These are phyloP conservation scores for Cervus canadensis DNA, from an alignment of 2,113 vertebrate genomes.

Conservation along the genomic window DNA sequence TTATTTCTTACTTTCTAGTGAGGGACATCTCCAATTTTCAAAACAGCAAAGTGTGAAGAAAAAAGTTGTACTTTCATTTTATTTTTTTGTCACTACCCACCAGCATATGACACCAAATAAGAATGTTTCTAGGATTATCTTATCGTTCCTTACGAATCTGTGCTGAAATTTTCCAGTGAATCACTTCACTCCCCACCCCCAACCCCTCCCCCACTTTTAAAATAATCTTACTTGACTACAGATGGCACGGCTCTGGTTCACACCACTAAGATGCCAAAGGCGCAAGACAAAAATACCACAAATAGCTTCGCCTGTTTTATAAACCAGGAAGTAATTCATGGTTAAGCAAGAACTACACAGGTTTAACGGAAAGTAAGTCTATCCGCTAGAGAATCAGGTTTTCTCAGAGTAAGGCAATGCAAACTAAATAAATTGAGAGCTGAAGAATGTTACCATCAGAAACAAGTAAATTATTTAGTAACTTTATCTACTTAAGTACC, in stretches of 20 bases:
- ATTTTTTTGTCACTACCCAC: neutral
- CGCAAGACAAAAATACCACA: conserved; percentile 31
- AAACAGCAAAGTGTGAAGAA: conserved; percentile 47
- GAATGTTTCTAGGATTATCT: conserved; percentile 47
- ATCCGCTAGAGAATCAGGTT: neutral
- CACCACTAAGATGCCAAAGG: conserved; percentile 47
- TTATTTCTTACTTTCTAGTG: neutral
- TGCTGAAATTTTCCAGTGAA: neutral
- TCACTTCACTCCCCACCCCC: neutral
- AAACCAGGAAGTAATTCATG: conserved; percentile 45
- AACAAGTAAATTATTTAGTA: neutral
- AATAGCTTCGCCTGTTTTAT: neutral
- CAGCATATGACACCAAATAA: conserved; percentile 33
- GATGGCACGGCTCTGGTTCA: conserved; percentile 44
- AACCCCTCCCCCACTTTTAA: neutral
- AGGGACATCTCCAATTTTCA: neutral
- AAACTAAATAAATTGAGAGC: neutral
- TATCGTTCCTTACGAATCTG: neutral
- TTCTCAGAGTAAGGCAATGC: neutral
- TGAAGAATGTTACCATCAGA: neutral
- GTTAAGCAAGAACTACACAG: conserved; percentile 1
- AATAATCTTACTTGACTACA: conserved; percentile 57
- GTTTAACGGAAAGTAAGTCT: conserved; percentile 14
- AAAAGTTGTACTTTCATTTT: conserved; percentile 26
- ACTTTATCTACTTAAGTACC: neutral